Evolutionary conservation across 1,140 invertebrate genomes (phyloP).

Genomic region (Pomacea maculata): DNA sequence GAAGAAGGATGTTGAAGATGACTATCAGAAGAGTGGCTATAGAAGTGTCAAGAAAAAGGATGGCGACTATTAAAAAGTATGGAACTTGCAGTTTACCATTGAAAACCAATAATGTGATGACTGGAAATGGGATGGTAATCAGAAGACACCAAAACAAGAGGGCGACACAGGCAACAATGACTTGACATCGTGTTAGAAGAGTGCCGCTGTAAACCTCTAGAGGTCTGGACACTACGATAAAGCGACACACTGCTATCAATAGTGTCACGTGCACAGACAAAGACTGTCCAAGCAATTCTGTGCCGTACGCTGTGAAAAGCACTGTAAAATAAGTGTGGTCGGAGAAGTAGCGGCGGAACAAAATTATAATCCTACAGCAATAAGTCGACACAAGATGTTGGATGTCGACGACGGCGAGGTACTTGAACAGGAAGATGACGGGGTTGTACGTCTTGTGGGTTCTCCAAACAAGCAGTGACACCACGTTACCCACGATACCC

Average conservation of each 20-base stretch:
- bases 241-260: too few species aligned
- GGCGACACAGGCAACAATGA: not conserved
- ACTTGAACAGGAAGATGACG: conserved; percentile 1
- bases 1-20: not conserved
- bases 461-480: not conserved
- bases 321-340: too few species aligned
- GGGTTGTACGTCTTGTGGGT: not conserved
- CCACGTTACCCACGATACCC: not conserved
- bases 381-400: not conserved
- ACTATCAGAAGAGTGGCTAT: not conserved
- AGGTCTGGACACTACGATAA: not conserved
- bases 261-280: too few species aligned
- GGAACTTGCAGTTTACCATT: too few species aligned
- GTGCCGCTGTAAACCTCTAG: not conserved
- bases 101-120: not conserved
- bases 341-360: too few species aligned
- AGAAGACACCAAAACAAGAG: not conserved
- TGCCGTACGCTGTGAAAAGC: too few species aligned
- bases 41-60: too few species aligned
- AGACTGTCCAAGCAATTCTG: too few species aligned
- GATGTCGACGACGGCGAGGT: conserved; percentile 4
- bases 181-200: not conserved
- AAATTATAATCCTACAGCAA: too few species aligned
- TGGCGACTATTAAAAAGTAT: too few species aligned
- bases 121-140: not conserved